Evolutionary conservation across 1,140 invertebrate genomes (phyloP).

Genomic region (Zaprionus kolodkinae): DNA sequence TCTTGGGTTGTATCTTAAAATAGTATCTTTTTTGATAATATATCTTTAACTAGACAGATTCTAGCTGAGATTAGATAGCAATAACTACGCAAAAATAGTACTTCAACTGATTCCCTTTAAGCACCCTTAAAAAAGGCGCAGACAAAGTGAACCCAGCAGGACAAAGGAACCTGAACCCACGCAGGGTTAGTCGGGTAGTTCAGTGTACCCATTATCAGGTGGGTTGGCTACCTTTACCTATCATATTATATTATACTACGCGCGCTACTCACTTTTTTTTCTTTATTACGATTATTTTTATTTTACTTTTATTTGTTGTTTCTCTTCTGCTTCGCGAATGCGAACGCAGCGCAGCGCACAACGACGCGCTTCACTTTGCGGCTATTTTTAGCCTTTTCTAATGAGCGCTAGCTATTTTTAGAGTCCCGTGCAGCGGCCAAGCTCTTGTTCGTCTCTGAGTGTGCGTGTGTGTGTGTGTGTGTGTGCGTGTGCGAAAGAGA

Average conservation of each 20-base stretch:
- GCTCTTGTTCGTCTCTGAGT: conserved; percentile 53
- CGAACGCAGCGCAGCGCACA: conserved; percentile 6
- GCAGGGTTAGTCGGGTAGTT: neutral
- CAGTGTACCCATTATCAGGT: conserved; percentile 28
- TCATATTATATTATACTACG: conserved; percentile 27
- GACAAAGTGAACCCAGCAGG: too few species aligned
- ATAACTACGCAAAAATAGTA: neutral
- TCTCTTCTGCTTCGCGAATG: conserved; percentile 8
- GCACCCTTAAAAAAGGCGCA: neutral
- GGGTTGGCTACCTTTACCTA: conserved; percentile 9
- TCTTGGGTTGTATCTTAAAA: conserved; percentile 2
- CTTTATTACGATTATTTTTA: conserved; percentile 41
- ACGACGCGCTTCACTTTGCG: conserved; percentile 53
- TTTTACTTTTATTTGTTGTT: conserved; percentile 24
- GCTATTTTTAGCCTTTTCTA: conserved; percentile 81
- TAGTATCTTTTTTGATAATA: neutral
- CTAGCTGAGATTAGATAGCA: neutral
- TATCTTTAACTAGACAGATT: neutral
- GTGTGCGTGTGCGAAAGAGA: conserved; percentile 30
- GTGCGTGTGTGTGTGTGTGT: conserved; percentile 12
- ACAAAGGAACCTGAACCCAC: conserved; percentile 1
- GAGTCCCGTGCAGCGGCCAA: conserved; percentile 55
- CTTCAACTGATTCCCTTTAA: neutral
- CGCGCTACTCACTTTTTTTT: conserved; percentile 11
- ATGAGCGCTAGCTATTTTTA: conserved; percentile 78